Evolutionary conservation across 2,797 vertebrate species (phyloP), one percentile per base, ranked within the genome.

Genomic region (Xerus rutilus): DNA sequence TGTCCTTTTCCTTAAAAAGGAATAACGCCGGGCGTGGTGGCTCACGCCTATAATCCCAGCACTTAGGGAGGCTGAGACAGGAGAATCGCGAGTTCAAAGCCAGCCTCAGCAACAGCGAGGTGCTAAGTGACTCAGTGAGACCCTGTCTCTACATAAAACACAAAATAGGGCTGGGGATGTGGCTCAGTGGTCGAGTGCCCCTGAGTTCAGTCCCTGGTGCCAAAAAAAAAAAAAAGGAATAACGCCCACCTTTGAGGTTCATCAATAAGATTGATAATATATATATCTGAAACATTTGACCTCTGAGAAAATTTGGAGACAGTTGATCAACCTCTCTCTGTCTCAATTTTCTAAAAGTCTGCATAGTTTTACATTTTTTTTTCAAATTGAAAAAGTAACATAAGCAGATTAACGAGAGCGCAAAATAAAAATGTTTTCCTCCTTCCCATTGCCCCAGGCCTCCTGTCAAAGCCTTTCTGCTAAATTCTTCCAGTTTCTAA

Each of bases 1-100:
- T 35, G 64, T 89, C 25, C 73, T 47, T 95, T 67, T 92, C 59
- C 73, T 73, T 89, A 73, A 83, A 59, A 35, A n/a, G 64, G 81
- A 52, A 7, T 47, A 85, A 64, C 17, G 32, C 1, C 32, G n/a
- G n/a, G n/a, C n/a, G n/a, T n/a, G n/a, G n/a, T n/a, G n/a, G n/a
- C n/a, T n/a, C n/a, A n/a, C n/a, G n/a, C n/a, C n/a, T n/a, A n/a
- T n/a, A n/a, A n/a, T n/a, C n/a, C n/a, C n/a, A n/a, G n/a, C n/a
- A n/a, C n/a, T n/a, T n/a, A n/a, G n/a, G n/a, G n/a, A n/a, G n/a
- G n/a, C n/a, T n/a, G n/a, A n/a, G n/a, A n/a, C n/a, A n/a, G n/a
- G n/a, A n/a, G n/a, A n/a, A n/a, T n/a, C n/a, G n/a, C n/a, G n/a
- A n/a, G n/a, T n/a, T n/a, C n/a, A n/a, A n/a, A n/a, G n/a, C n/a